Percentiles rank a stretch among this genome's conserved stretches.
Conservation (phyloP, 2,888 invertebrate genomes). For the Crepidodera aurea region DNA sequence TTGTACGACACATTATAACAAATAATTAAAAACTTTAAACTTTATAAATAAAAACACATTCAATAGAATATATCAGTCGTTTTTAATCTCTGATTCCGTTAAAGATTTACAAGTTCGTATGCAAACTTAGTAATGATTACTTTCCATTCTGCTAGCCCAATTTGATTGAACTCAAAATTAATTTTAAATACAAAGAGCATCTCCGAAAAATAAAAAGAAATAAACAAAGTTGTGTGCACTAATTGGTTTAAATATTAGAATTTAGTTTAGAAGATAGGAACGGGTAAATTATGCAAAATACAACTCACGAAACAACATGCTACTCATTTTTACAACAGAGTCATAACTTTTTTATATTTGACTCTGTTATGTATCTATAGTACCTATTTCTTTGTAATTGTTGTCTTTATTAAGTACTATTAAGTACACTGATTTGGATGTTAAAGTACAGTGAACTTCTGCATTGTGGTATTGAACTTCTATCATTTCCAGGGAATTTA, state of each 20-base stretch:
- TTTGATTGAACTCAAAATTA: too few species aligned
- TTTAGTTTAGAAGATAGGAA: slow-evolving; percentile 18
- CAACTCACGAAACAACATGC: slow-evolving; percentile 36
- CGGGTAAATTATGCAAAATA: slow-evolving; percentile 42
- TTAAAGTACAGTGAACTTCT: slow-evolving; percentile 35
- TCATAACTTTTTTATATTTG: slow-evolving; percentile 18
- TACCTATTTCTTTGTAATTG: slow-evolving; percentile 29
- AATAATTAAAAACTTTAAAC: too few species aligned
- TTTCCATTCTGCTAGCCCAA: too few species aligned
- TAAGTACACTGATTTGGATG: slow-evolving; percentile 34
- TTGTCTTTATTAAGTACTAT: slow-evolving; percentile 32
- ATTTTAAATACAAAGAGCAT: too few species aligned
- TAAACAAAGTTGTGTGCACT: slow-evolving; percentile 34
- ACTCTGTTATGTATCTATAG: slow-evolving; percentile 24
- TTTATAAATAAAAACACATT: too few species aligned
- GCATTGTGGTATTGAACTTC: slow-evolving; percentile 31
- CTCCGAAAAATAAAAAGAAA: background rate
- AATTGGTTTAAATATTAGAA: slow-evolving; percentile 12
- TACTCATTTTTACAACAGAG: slow-evolving; percentile 19
- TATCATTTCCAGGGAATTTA: background rate
- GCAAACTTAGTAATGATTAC: too few species aligned
- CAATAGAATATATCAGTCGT: too few species aligned
- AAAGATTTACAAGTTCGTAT: too few species aligned
- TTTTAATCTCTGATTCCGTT: too few species aligned
- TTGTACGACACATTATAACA: too few species aligned